phyloP scores from a whole-genome alignment of 1,140 invertebrate species.

The Bombus confusus region DNA sequence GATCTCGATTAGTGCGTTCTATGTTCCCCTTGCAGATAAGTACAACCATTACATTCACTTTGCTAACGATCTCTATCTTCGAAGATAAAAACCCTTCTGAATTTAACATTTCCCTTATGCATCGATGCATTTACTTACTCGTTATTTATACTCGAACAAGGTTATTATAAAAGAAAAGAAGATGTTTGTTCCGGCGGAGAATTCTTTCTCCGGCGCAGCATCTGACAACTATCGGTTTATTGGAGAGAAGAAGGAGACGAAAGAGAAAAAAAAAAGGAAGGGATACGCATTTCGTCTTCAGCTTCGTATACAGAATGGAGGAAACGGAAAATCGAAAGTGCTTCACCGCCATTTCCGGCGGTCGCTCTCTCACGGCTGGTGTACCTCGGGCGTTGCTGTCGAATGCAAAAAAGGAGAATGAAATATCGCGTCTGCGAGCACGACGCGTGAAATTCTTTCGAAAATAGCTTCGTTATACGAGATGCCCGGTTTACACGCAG shows the following conservation, averaged over 20 bases:
- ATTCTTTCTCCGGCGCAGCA: background rate
- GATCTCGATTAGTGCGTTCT: background rate
- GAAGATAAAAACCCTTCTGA: background rate
- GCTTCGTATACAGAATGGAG: slow-evolving; percentile 25
- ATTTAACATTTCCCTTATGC: background rate
- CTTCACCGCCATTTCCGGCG: slow-evolving; percentile 50
- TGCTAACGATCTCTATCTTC: background rate
- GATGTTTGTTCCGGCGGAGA: background rate
- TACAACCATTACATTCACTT: background rate
- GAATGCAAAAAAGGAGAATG: slow-evolving; percentile 65
- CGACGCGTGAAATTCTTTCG: slow-evolving; percentile 46
- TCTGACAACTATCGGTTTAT: slow-evolving; percentile 24
- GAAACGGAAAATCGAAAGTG: slow-evolving; percentile 62
- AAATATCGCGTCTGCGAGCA: slow-evolving; percentile 61
- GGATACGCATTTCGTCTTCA: slow-evolving; percentile 35
- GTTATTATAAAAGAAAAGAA: background rate
- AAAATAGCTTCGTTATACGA: slow-evolving; percentile 50
- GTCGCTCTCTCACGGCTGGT: slow-evolving; percentile 6
- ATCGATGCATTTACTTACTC: background rate
- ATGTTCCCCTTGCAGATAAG: background rate
- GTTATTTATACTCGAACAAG: background rate
- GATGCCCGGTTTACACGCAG: slow-evolving; percentile 10
- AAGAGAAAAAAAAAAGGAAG: no score
- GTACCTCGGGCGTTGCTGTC: slow-evolving; percentile 45
- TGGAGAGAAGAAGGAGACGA: background rate